Base-by-base conservation (phyloP, 1,140 invertebrate species). In the Atopsyche davidsoni region DNA sequence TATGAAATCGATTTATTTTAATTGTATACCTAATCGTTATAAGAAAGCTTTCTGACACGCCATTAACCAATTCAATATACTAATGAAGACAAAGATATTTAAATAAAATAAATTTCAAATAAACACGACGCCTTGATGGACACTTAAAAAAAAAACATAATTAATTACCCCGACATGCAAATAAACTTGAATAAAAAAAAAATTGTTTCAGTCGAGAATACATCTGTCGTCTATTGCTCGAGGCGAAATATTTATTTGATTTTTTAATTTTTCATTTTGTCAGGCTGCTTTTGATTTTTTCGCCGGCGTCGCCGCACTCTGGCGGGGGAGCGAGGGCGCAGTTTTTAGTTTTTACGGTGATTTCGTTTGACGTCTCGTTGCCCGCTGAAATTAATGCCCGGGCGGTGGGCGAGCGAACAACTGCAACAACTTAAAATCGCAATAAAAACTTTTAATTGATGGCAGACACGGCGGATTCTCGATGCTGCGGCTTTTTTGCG, bases 391-490 rank as follows among this genome's bases (percentile, higher is more conserved):
- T 54, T 54, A 47, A 54, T 54, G 51, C 43, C 28, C 22, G 23
- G 21, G 38, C 51, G 23, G 28, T 32, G 39, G 46, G 32, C 40
- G 41, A 44, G 44, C 48, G 38, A 54, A 54, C 48, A 44, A 54
- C 51, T 48, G 51, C 28, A 45, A 44, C 45, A 54, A 17, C 46
- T 54, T 42, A 48, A 54, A 54, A 42, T 54, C 40, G 40, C 51
- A 48, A 54, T 54, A 54, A 54, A 54, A 48, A 48, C n/a, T 28
- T n/a, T 25, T 54, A 54, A 48, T 54, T 54, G 41, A 54, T 54
- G 21, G 32, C 23, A 11, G 22, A 47, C 32, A 4, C 25, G 24
- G 6, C n/a, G n/a, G 24, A 28, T 28, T n/a, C n/a, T 28, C n/a
- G n/a, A n/a, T n/a, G n/a, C n/a, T n/a, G n/a, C n/a, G n/a, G n/a